A percentile compares a stretch with the other conserved stretches of the same genome.
These are phyloP conservation scores for Glossosoma conforme DNA, from an alignment of 1,140 invertebrate species.

Conservation along the genomic window DNA sequence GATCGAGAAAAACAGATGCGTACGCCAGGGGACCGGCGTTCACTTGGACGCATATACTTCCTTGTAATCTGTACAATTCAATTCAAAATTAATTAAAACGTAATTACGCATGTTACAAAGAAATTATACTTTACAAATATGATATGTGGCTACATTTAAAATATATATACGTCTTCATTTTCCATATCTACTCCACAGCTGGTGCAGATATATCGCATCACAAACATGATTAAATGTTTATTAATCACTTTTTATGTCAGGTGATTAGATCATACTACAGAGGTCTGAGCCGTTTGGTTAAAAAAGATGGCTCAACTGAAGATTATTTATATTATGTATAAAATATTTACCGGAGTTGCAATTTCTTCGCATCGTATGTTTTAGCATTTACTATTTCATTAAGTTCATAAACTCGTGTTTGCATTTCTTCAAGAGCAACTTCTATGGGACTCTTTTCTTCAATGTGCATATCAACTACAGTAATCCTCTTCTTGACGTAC, in stretches of 20 bases:
- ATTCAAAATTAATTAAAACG: too few species aligned
- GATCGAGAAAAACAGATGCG: constrained; percentile 82
- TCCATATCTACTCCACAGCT: too few species aligned
- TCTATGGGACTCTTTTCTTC: constrained; percentile 86
- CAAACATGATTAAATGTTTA: too few species aligned
- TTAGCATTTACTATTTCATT: constrained; percentile 76
- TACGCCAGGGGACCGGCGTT: constrained; percentile 94
- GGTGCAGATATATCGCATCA: too few species aligned
- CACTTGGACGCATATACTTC: constrained; percentile 87
- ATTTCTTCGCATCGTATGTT: constrained; percentile 79
- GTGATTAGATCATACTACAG: too few species aligned
- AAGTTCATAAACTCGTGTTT: constrained; percentile 74
- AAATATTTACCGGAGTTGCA: constrained; percentile 67
- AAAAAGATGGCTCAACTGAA: too few species aligned
- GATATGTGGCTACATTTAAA: background rate
- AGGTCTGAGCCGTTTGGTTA: too few species aligned
- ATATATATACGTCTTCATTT: too few species aligned
- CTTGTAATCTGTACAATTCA: constrained; percentile 63
- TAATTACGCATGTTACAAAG: too few species aligned
- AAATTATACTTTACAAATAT: background rate
- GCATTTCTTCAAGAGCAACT: constrained; percentile 92
- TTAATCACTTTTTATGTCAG: too few species aligned
- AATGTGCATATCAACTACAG: constrained; percentile 65
- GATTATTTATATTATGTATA: too few species aligned
- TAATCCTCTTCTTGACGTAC: constrained; percentile 85